Percentiles rank a stretch among this genome's conserved stretches.
These are phyloP conservation scores for Mustela nigripes DNA, from an alignment of 2,113 vertebrate genomes.

Conservation along the genomic window DNA sequence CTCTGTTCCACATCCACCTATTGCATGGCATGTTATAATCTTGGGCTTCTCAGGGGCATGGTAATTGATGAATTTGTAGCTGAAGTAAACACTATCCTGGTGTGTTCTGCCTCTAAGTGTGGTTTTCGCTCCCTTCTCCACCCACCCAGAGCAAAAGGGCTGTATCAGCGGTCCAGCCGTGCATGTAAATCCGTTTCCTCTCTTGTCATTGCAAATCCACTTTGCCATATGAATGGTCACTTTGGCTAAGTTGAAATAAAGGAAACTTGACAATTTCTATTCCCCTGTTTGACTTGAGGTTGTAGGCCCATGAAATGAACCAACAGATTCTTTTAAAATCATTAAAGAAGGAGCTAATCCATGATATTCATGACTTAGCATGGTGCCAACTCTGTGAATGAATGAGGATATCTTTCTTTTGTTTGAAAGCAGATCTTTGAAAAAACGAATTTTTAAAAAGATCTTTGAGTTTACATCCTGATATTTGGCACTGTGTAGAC, in stretches of 20 bases:
- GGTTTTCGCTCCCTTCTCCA: neutral
- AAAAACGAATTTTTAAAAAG: neutral
- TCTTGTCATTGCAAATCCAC: neutral
- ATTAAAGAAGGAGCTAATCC: neutral
- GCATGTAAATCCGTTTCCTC: neutral
- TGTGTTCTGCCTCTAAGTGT: neutral
- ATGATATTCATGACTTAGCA: neutral
- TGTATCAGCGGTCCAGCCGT: accelerated
- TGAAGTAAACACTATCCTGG: neutral
- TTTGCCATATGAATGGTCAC: neutral
- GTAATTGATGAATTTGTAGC: neutral
- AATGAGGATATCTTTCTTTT: neutral
- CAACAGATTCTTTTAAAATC: neutral
- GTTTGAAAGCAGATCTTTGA: neutral
- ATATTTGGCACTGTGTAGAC: neutral
- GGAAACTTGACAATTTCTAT: neutral
- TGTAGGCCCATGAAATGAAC: neutral
- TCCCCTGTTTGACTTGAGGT: neutral
- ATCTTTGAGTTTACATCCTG: neutral
- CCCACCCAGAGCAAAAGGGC: neutral
- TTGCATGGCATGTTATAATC: neutral
- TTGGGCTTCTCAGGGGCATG: neutral
- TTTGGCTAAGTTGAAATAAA: neutral
- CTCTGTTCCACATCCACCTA: neutral
- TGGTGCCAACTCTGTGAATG: neutral